These are phyloP conservation scores for Recurvirostra avosetta DNA, from an alignment of 2,113 vertebrate genomes.

Conservation along the genomic window DNA sequence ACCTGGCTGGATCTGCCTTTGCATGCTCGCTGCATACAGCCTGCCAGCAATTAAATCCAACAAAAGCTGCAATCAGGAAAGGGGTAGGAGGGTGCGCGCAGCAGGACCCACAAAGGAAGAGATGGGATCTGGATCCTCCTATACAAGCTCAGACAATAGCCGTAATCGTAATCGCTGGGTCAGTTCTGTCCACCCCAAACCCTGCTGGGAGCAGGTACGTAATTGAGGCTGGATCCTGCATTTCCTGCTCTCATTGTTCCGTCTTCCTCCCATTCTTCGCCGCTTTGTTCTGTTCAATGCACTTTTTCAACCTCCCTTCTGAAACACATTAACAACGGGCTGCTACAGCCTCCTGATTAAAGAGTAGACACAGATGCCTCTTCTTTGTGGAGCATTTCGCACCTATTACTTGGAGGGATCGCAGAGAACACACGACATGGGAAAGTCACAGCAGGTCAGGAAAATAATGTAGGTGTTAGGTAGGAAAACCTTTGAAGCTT, in stretches of 20 bases:
- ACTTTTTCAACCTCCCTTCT: background rate
- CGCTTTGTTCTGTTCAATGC: background rate
- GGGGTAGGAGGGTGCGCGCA: background rate
- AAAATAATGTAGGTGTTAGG: background rate
- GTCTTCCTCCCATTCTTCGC: background rate
- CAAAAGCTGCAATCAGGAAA: background rate
- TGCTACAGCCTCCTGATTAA: background rate
- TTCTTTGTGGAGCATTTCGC: background rate
- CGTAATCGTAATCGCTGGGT: background rate
- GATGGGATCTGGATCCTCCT: background rate
- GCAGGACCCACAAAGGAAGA: background rate
- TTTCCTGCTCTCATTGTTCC: background rate
- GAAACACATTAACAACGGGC: background rate
- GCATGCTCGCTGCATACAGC: background rate
- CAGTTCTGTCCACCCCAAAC: background rate
- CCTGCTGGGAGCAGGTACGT: background rate
- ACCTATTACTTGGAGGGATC: background rate
- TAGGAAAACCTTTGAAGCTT: slow-evolving; percentile 9
- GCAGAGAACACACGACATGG: background rate
- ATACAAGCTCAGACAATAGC: background rate
- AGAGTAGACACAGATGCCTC: background rate
- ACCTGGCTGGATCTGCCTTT: background rate
- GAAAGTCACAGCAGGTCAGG: slow-evolving; percentile 11
- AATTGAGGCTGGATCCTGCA: background rate
- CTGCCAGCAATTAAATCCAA: background rate